Evolutionary conservation across 2,113 vertebrate genomes (phyloP), one percentile per base, ranked within the genome.

Genomic region (Halcyon malimbica): DNA sequence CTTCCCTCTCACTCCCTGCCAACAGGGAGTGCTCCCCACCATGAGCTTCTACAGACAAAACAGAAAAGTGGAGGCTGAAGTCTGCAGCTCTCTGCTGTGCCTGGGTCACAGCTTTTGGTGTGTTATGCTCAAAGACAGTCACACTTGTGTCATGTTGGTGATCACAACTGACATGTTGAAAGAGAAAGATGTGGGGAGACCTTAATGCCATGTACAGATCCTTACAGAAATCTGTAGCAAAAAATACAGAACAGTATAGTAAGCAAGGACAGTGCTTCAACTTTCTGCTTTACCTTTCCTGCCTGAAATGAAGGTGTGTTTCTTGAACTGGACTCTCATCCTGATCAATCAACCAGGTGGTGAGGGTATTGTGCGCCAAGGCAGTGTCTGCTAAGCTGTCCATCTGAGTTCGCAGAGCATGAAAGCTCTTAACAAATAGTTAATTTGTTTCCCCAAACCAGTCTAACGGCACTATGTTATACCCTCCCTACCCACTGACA

Each of bases 1-100:
- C 37, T 41, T 62, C 21, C 18, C 18, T 73, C 48, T 75, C 25
- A 26, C 3, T 2, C 1, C 0, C 8, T 2, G 2, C 13, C 23
- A 65, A 15, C 10, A 67, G 21, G 0, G 0, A 71, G 23, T 1
- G 1, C 10, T 91, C 28, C 7, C 33, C 44, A 64, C 39, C 19
- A 8, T 3, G 16, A 84, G 14, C 39, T 41, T 41, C 65, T 51
- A 20, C 35, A 85, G 85, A 41, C 10, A 80, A 87, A 53, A 50
- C 1, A 0, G 53, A 12, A 33, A 44, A 57, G 14, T n/a, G 24
- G 35, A 56, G 35, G 6, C 21, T 50, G 56, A 33, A 54, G 10
- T 19, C 33, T 46, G 21, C 1, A 8, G 13, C 9, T 63, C 18
- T 64, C 33, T 91, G 24, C 53, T 41, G 13, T 53, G 11, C 21